Percentiles rank a stretch among this genome's conserved stretches.
Evolutionary conservation across 2,113 vertebrate genomes (phyloP).

Genomic region (Pyrgilauda ruficollis): DNA sequence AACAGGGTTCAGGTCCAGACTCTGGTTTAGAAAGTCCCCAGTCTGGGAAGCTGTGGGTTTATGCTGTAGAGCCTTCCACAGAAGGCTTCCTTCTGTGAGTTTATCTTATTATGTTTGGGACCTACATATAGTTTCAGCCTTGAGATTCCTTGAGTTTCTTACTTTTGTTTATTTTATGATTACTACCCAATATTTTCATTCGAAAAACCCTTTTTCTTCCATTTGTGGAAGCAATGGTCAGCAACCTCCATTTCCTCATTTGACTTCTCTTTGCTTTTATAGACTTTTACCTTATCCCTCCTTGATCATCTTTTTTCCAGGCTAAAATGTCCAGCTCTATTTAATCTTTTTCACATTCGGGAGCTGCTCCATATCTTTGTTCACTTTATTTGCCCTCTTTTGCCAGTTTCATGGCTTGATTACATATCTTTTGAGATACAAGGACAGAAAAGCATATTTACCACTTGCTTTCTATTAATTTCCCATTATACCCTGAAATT

Average conservation of each 20-base stretch:
- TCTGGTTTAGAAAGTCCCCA: not conserved
- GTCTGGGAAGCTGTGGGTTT: accelerated
- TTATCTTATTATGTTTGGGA: not conserved
- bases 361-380: not conserved
- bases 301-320: not conserved
- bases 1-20: not conserved
- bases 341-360: not conserved
- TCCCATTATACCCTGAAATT: not conserved
- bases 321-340: not conserved
- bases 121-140: not conserved
- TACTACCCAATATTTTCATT: not conserved
- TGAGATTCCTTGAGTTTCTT: not conserved
- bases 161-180: not conserved
- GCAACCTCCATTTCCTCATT: not conserved
- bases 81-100: not conserved
- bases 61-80: not conserved
- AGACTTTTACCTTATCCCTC: not conserved
- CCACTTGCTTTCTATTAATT: not conserved
- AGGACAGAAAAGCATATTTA: not conserved
- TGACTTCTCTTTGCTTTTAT: not conserved
- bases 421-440: not conserved
- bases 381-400: not conserved
- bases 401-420: not conserved
- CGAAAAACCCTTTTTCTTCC: not conserved
- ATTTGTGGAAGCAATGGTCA: not conserved